These are phyloP conservation scores for Ormyrus thymus DNA, from an alignment of 2,888 invertebrate genomes.

Conservation along the genomic window DNA sequence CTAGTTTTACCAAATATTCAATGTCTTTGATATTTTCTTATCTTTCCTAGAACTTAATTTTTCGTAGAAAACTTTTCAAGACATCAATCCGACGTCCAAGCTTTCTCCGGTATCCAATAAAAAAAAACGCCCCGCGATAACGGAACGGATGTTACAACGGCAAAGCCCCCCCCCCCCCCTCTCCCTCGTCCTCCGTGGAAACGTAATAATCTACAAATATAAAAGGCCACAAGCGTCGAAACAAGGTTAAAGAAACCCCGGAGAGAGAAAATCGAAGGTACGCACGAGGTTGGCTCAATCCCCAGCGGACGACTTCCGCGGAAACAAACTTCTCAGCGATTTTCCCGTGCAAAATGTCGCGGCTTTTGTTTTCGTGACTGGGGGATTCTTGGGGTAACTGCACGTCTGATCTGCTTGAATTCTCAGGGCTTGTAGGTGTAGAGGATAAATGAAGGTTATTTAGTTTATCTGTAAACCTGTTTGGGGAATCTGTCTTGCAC, in stretches of 20 bases:
- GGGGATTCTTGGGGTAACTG: too few relatives aligned
- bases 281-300: background rate
- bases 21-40: too few relatives aligned
- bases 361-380: background rate
- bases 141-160: background rate
- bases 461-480: too few relatives aligned
- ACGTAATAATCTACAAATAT: background rate
- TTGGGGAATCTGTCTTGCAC: too few relatives aligned
- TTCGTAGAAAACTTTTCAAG: too few relatives aligned
- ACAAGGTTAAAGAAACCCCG: conserved; percentile 29
- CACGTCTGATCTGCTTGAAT: too few relatives aligned
- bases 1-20: too few relatives aligned
- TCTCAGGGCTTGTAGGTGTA: too few relatives aligned
- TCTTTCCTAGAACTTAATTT: too few relatives aligned
- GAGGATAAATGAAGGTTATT: too few relatives aligned
- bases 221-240: background rate
- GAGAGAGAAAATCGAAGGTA: conserved; percentile 7
- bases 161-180: too few relatives aligned
- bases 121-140: conserved; percentile 1
- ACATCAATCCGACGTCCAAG: background rate
- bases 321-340: conserved; percentile 15
- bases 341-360: conserved; percentile 12
- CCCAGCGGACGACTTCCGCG: background rate
- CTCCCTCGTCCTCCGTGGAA: too few relatives aligned
- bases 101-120: background rate